Percentiles rank a stretch among this genome's conserved stretches.
phyloP scores from a whole-genome alignment of 37 sponge, comb jelly and placozoan genomes.

The Halichondria panicea region DNA sequence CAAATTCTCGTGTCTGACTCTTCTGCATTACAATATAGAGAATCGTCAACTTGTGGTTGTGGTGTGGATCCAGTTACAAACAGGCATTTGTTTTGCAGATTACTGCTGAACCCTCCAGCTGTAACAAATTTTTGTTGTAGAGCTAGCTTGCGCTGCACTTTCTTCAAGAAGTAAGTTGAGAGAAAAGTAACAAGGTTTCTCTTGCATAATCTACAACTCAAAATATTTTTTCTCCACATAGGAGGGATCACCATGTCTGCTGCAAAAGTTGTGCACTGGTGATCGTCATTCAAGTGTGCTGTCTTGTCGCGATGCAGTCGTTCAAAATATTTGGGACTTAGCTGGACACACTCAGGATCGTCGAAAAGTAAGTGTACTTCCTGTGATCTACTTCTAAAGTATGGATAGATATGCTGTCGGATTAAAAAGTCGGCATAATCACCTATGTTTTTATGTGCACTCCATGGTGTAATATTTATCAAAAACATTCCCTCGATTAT shows the following conservation, averaged over 20 bases:
- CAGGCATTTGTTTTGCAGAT: not conserved
- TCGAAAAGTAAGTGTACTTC: conserved; percentile 47
- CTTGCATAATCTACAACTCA: conserved; percentile 19
- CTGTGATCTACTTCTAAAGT: no score
- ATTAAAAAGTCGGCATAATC: conserved; percentile 15
- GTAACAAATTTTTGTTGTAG: conserved; percentile 4
- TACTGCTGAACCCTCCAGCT: not conserved
- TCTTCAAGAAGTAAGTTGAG: not conserved
- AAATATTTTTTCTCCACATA: not conserved
- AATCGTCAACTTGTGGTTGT: not conserved
- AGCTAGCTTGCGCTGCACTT: not conserved
- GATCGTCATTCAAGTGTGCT: not conserved
- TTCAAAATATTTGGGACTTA: conserved; percentile 33
- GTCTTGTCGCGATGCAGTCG: not conserved
- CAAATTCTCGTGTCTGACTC: conserved; percentile 25
- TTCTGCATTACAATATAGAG: conserved; percentile 9
- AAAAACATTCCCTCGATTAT: no score
- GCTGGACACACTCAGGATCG: not conserved
- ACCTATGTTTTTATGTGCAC: conserved; percentile 7
- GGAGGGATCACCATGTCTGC: conserved; percentile 2
- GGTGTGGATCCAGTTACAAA: not conserved
- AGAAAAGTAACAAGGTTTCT: not conserved
- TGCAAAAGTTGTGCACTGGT: not conserved
- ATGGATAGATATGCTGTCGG: not conserved
- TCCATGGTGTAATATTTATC: conserved; percentile 12